phyloP scores from a whole-genome alignment of 2,797 vertebrate genomes.

The Choloepus didactylus region DNA sequence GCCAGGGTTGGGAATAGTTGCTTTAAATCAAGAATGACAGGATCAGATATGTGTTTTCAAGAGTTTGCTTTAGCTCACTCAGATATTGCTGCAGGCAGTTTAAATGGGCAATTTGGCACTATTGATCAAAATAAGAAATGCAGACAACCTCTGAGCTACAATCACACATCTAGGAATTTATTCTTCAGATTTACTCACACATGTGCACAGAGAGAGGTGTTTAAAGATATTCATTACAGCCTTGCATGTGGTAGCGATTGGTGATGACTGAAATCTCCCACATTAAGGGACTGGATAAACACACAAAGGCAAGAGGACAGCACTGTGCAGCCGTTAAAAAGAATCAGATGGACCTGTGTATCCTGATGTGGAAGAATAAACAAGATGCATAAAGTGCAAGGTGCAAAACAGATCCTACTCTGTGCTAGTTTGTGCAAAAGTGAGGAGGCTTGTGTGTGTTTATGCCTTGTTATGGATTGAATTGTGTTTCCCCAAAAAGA shows the following conservation, averaged over 20 bases:
- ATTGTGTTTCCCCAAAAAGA: no score
- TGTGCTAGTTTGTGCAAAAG: not conserved
- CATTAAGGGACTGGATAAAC: not conserved
- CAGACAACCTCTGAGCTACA: not conserved
- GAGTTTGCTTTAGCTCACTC: not conserved
- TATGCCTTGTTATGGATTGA: no score
- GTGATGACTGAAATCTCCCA: not conserved
- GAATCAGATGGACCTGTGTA: not conserved
- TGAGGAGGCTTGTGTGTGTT: not conserved
- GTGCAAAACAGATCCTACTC: no score
- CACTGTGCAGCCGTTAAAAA: not conserved
- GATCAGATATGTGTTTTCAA: not conserved
- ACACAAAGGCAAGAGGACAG: not conserved
- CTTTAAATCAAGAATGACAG: not conserved
- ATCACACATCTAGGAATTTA: not conserved
- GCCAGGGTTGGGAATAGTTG: accelerated
- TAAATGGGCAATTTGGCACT: not conserved
- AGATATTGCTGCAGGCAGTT: not conserved
- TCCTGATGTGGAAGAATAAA: accelerated
- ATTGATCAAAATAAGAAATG: not conserved
- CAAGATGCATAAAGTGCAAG: accelerated
- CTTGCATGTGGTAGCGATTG: not conserved
- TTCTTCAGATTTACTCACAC: not conserved
- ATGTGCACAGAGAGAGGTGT: not conserved
- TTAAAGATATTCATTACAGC: not conserved